Evolutionary conservation across 1,140 invertebrate species (phyloP).

Genomic region (Sipha flava): DNA sequence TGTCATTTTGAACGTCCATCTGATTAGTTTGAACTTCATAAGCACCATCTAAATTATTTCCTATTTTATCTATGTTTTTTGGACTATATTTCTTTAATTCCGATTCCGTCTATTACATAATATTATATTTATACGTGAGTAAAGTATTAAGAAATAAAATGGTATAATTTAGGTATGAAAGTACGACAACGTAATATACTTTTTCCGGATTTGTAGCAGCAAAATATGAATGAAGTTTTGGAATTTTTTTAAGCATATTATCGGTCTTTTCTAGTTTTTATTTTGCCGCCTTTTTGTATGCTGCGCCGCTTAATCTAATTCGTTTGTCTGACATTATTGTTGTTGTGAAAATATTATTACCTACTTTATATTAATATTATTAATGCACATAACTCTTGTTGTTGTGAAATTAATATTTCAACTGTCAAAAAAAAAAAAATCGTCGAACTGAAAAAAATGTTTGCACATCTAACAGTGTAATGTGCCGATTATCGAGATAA

Average conservation of each 20-base stretch:
- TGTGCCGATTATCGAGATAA: neutral
- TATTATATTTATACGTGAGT: neutral
- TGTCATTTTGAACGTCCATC: neutral
- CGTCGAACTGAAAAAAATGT: neutral
- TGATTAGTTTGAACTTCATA: neutral
- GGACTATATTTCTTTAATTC: neutral
- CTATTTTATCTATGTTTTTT: neutral
- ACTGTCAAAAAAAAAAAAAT: neutral
- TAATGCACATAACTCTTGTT: too few species aligned
- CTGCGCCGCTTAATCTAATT: neutral
- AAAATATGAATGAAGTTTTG: constrained; percentile 12
- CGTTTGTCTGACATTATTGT: neutral
- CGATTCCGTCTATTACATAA: neutral
- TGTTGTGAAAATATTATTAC: neutral
- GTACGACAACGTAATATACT: neutral
- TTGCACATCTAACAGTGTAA: neutral
- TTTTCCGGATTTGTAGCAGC: neutral
- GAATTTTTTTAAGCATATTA: neutral
- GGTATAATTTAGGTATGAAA: neutral
- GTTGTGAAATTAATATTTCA: neutral
- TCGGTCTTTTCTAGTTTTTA: constrained; percentile 2
- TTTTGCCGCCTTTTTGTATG: neutral
- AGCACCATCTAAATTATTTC: neutral
- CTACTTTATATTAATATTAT: neutral
- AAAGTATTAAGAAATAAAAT: neutral